Percentiles rank a stretch among this genome's conserved stretches.
These are phyloP conservation scores for Verasper variegatus DNA, from an alignment of 2,113 vertebrate species.

Conservation along the genomic window DNA sequence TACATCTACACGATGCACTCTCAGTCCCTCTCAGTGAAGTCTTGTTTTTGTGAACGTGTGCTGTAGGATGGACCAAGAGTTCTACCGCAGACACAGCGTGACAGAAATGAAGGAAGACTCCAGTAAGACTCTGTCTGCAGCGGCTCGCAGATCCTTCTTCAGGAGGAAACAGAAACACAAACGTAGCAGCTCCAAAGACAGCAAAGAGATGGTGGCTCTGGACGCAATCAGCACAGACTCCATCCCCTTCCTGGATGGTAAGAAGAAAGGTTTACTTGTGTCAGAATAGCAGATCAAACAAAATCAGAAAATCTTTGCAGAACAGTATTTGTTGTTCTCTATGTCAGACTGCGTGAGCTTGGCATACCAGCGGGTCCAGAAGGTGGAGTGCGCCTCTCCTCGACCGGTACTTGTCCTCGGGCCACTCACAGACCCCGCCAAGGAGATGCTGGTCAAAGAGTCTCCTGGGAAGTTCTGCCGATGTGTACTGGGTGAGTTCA, in stretches of 20 bases:
- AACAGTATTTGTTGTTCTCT: constrained; percentile 2
- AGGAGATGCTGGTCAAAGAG: constrained; percentile 97
- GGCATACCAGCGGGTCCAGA: constrained; percentile 97
- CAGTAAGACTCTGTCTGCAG: constrained; percentile 92
- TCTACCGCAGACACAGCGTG: constrained; percentile 95
- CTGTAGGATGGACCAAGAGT: constrained; percentile 97
- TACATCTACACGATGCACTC: background rate
- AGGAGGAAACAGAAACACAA: constrained; percentile 97
- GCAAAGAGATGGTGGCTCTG: constrained; percentile 92
- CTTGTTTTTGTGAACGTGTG: constrained; percentile 1
- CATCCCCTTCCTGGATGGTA: constrained; percentile 94
- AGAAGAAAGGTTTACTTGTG: constrained; percentile 47
- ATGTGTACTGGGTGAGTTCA: constrained; percentile 90
- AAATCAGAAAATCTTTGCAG: background rate
- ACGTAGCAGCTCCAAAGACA: constrained; percentile 95
- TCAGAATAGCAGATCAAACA: background rate
- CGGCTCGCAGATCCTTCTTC: constrained; percentile 96
- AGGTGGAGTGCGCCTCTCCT: constrained; percentile 91
- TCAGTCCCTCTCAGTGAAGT: background rate
- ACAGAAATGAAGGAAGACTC: constrained; percentile 95
- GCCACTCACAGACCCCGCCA: constrained; percentile 94
- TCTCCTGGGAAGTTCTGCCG: constrained; percentile 95
- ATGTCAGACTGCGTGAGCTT: constrained; percentile 90
- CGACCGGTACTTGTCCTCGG: constrained; percentile 94
- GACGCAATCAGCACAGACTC: constrained; percentile 96